These are phyloP conservation scores for Cremastinae sp. DNA, from an alignment of 2,888 invertebrate species.

Conservation along the genomic window DNA sequence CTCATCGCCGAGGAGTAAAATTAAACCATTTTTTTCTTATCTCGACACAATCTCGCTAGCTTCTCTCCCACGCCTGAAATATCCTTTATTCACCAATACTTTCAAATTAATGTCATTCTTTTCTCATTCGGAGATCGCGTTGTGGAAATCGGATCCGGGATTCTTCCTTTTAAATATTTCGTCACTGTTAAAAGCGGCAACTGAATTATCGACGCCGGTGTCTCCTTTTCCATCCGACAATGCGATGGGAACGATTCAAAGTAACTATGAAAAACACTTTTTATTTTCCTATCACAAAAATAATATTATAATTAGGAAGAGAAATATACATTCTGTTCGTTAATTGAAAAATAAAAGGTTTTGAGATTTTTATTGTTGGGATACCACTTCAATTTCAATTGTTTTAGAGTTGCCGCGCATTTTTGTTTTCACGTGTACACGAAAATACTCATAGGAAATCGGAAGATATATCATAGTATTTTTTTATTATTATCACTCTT, in stretches of 20 bases:
- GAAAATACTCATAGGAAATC: constrained; percentile 22
- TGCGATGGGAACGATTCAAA: constrained; percentile 2
- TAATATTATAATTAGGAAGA: too few species aligned
- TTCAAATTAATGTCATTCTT: constrained; percentile 1
- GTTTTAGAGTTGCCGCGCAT: too few species aligned
- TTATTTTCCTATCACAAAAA: too few species aligned
- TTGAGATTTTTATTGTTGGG: constrained; percentile 15
- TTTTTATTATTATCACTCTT: constrained; percentile 36
- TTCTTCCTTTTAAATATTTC: too few species aligned
- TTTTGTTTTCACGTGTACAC: constrained; percentile 26
- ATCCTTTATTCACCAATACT: constrained; percentile 36
- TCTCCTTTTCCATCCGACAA: constrained; percentile 8
- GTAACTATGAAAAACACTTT: too few species aligned
- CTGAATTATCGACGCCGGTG: neutral
- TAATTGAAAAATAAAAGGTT: too few species aligned
- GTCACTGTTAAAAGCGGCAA: too few species aligned
- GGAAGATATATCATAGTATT: constrained; percentile 34
- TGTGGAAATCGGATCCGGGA: constrained; percentile 16
- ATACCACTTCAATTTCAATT: constrained; percentile 6
- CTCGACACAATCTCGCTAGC: constrained; percentile 31
- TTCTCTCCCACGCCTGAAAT: constrained; percentile 52
- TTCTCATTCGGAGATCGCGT: constrained; percentile 7
- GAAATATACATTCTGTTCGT: too few species aligned
- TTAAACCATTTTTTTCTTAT: constrained; percentile 9
- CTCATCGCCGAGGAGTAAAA: constrained; percentile 60